These are phyloP conservation scores for Chiroxiphia lanceolata DNA, from an alignment of 2,797 vertebrate genomes.

Conservation along the genomic window DNA sequence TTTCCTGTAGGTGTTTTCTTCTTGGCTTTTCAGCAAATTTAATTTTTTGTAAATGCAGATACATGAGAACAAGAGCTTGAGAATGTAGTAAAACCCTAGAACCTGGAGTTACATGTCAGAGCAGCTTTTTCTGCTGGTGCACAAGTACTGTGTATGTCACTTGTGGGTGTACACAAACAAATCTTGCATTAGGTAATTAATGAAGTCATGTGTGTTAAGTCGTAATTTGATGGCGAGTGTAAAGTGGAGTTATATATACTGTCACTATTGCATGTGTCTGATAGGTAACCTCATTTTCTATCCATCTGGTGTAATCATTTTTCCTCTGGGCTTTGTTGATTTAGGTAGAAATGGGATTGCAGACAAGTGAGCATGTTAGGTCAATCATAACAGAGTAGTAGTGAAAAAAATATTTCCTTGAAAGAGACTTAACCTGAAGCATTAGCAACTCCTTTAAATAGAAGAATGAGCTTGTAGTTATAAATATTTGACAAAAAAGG, in stretches of 20 bases:
- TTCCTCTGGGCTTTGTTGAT: neutral
- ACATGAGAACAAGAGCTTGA: neutral
- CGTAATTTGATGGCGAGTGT: neutral
- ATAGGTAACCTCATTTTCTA: neutral
- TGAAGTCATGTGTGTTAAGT: neutral
- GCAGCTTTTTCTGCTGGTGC: neutral
- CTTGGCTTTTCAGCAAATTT: neutral
- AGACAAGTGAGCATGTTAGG: neutral
- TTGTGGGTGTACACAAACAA: neutral
- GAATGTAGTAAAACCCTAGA: neutral
- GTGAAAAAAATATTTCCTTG: neutral
- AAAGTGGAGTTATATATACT: neutral
- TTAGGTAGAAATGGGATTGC: neutral
- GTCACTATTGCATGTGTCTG: neutral
- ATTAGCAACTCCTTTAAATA: slow-evolving; percentile 42
- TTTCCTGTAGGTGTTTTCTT: neutral
- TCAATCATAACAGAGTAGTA: neutral
- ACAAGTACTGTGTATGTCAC: neutral
- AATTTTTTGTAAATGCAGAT: neutral
- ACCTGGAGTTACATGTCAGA: neutral
- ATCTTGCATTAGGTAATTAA: neutral
- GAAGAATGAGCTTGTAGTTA: slow-evolving; percentile 47
- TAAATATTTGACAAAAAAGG: slow-evolving; percentile 67
- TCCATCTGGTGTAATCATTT: neutral
- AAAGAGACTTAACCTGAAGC: slow-evolving; percentile 14